Percentiles rank a stretch among this genome's conserved stretches.
Evolutionary conservation across 2,113 vertebrate genomes (phyloP).

Genomic region (Procavia capensis): DNA sequence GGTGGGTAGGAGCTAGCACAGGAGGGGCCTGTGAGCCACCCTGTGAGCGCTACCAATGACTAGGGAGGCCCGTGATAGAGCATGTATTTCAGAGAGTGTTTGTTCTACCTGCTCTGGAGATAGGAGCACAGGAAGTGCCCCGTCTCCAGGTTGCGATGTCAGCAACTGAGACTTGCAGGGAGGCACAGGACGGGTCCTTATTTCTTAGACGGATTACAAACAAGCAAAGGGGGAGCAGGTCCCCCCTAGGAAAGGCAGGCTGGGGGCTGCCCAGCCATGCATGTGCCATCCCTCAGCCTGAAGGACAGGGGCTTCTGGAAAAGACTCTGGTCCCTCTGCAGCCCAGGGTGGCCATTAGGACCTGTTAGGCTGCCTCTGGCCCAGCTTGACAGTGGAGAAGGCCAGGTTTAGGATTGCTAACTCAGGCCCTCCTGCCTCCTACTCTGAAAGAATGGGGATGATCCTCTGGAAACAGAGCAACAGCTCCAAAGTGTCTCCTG

Average conservation of each 20-base stretch:
- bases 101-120: neutral
- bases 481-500: too few species aligned
- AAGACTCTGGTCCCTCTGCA: neutral
- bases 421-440: too few species aligned
- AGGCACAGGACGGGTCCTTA: neutral
- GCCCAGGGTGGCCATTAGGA: fast-evolving
- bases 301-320: neutral
- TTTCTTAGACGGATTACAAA: neutral
- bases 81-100: neutral
- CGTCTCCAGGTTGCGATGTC: fast-evolving
- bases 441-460: neutral
- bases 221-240: fast-evolving
- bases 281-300: neutral
- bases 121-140: fast-evolving
- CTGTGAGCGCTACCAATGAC: fast-evolving
- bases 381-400: too few species aligned
- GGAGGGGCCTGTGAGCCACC: neutral
- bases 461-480: neutral
- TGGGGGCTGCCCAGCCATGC: neutral
- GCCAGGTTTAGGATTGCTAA: too few species aligned
- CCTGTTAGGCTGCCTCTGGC: neutral
- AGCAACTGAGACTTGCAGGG: neutral
- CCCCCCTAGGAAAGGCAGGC: too few species aligned
- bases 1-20: too few species aligned
- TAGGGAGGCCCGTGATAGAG: fast-evolving